phyloP scores from a whole-genome alignment of 2,113 vertebrate species.

The Candoia aspera region DNA sequence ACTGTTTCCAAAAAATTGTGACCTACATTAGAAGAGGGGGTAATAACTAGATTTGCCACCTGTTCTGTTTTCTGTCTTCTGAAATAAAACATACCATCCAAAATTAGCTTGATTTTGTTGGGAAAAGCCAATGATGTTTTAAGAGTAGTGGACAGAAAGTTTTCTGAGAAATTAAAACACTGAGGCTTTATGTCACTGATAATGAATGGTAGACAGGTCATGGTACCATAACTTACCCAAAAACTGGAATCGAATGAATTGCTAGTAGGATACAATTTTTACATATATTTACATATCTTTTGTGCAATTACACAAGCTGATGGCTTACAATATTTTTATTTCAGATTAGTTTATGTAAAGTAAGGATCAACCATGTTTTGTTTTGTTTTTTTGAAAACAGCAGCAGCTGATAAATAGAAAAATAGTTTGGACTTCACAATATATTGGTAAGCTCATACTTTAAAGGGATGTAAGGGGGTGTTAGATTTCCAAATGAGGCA shows the following conservation, averaged over 20 bases:
- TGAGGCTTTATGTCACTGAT: slow-evolving; percentile 21
- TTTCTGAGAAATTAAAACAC: slow-evolving; percentile 35
- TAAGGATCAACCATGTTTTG: not conserved
- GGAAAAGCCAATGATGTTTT: slow-evolving; percentile 41
- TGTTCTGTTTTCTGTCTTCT: not conserved
- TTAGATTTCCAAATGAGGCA: not conserved
- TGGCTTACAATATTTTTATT: not conserved
- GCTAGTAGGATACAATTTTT: not conserved
- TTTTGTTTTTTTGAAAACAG: not conserved
- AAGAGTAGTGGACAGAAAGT: slow-evolving; percentile 46
- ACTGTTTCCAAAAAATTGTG: not conserved
- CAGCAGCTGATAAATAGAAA: not conserved
- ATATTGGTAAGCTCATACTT: not conserved
- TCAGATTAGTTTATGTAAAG: too few species aligned
- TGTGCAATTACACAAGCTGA: not conserved
- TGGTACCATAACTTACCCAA: not conserved
- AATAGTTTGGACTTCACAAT: not conserved
- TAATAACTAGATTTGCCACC: not conserved
- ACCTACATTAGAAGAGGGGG: not conserved
- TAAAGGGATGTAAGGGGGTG: not conserved
- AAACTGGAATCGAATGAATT: not conserved
- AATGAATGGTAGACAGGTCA: not conserved
- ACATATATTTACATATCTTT: too few species aligned
- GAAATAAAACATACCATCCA: not conserved
- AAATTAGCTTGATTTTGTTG: not conserved